These are phyloP conservation scores for Netelia fuscicornis DNA, from an alignment of 2,888 invertebrate species.

Conservation along the genomic window DNA sequence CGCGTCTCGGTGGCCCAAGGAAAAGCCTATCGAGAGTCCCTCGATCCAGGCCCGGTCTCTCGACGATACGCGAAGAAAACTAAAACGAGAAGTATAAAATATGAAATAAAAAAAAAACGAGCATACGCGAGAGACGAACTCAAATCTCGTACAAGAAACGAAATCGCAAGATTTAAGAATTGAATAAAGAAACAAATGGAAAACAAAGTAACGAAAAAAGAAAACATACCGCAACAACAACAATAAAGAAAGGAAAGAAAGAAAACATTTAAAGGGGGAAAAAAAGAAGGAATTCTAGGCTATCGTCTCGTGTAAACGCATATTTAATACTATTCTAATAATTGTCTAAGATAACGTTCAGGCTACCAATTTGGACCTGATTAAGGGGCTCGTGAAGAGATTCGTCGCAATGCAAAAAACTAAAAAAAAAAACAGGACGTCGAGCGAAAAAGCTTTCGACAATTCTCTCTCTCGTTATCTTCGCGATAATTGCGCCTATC, in stretches of 20 bases:
- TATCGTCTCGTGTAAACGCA: conserved; percentile 80
- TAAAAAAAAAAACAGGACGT: conserved; percentile 4
- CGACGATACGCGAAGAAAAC: conserved; percentile 1
- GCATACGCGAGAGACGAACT: conserved; percentile 74
- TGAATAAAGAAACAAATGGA: conserved; percentile 43
- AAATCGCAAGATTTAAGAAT: conserved; percentile 51
- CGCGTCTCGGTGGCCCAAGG: conserved; percentile 16
- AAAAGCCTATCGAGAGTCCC: conserved; percentile 9
- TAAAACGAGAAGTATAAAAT: background rate
- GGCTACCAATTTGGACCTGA: conserved; percentile 80
- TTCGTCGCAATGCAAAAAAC: conserved; percentile 40
- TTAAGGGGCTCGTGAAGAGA: conserved; percentile 78
- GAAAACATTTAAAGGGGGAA: conserved; percentile 46
- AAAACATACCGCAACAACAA: background rate
- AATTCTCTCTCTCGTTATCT: conserved; percentile 9
- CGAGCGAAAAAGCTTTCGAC: conserved; percentile 43
- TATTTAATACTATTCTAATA: conserved; percentile 79
- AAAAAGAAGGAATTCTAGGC: conserved; percentile 67
- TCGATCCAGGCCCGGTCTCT: conserved; percentile 30
- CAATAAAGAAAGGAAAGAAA: conserved; percentile 33
- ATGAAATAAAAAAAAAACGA: conserved; percentile 5
- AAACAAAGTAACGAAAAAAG: conserved; percentile 50
- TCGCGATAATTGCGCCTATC: conserved; percentile 69
- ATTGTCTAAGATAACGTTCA: conserved; percentile 81
- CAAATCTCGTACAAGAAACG: conserved; percentile 71